A percentile compares a stretch with the other conserved stretches of the same genome.
These are phyloP conservation scores for Triplophysa rosa DNA, from an alignment of 2,113 vertebrate species.

Conservation along the genomic window DNA sequence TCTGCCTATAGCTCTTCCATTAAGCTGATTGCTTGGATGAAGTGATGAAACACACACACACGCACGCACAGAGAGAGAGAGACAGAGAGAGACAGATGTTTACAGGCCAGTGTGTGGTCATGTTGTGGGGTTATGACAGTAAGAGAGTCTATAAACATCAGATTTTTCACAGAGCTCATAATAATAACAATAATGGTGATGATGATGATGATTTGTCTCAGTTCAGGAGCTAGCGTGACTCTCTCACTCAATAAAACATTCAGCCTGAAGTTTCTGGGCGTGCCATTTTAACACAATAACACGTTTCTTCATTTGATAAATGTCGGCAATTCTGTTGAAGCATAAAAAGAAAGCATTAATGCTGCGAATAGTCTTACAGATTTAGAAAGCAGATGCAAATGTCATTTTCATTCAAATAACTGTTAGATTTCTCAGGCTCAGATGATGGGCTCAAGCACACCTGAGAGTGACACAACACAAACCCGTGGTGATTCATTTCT, in stretches of 20 bases:
- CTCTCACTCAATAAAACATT: background rate
- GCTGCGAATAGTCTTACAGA: no score
- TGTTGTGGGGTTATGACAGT: background rate
- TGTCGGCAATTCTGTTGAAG: no score
- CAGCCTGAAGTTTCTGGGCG: background rate
- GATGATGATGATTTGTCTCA: slow-evolving; percentile 1
- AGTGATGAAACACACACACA: slow-evolving; percentile 34
- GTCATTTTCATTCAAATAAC: no score
- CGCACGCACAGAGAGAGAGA: slow-evolving; percentile 33
- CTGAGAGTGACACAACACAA: no score
- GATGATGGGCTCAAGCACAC: no score
- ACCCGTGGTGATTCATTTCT: no score
- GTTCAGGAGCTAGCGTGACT: background rate
- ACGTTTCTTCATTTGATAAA: no score
- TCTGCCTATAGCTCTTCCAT: slow-evolving; percentile 77
- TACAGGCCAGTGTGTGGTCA: background rate
- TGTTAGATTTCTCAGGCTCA: no score
- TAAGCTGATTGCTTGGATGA: slow-evolving; percentile 73
- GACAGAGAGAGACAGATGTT: slow-evolving; percentile 6
- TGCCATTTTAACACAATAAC: no score
- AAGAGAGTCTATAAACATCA: slow-evolving; percentile 20
- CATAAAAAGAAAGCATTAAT: no score
- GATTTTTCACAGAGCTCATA: slow-evolving; percentile 14
- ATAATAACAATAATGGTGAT: slow-evolving; percentile 9
- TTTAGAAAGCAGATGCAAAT: no score